phyloP scores from a whole-genome alignment of 2,888 invertebrate species.

The Thecophora atra region DNA sequence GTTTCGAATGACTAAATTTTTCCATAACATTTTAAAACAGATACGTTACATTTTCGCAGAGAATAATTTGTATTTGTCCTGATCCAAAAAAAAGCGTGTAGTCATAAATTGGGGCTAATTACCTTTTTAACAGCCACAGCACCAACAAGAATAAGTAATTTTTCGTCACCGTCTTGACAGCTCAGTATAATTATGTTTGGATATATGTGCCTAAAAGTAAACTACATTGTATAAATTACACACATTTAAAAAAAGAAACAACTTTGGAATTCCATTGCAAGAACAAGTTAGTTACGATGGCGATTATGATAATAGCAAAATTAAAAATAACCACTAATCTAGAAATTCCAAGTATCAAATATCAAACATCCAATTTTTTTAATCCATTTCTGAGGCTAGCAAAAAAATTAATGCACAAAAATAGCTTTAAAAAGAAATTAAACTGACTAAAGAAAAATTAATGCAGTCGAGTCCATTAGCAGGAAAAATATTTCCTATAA shows the following conservation, averaged over 20 bases:
- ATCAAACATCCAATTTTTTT: background rate
- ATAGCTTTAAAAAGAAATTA: slow-evolving; percentile 11
- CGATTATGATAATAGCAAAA: background rate
- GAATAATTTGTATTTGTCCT: no score
- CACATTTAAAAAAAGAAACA: no score
- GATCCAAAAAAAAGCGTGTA: no score
- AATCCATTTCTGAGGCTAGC: slow-evolving; percentile 3
- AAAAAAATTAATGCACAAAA: background rate
- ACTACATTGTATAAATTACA: background rate
- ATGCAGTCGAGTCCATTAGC: slow-evolving; percentile 42
- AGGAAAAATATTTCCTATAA: no score
- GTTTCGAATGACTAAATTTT: no score
- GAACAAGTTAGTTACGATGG: background rate
- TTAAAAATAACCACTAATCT: background rate
- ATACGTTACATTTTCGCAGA: no score
- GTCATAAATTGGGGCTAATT: no score
- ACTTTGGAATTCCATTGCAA: no score
- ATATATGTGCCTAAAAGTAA: background rate
- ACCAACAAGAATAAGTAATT: no score
- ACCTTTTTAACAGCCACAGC: no score
- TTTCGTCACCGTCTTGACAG: no score
- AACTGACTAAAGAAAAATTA: slow-evolving; percentile 36
- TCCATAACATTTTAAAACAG: no score
- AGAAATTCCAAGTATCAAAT: background rate
- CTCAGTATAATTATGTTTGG: background rate